phyloP scores from a whole-genome alignment of 2,113 vertebrate genomes.

The Cisticola juncidis region DNA sequence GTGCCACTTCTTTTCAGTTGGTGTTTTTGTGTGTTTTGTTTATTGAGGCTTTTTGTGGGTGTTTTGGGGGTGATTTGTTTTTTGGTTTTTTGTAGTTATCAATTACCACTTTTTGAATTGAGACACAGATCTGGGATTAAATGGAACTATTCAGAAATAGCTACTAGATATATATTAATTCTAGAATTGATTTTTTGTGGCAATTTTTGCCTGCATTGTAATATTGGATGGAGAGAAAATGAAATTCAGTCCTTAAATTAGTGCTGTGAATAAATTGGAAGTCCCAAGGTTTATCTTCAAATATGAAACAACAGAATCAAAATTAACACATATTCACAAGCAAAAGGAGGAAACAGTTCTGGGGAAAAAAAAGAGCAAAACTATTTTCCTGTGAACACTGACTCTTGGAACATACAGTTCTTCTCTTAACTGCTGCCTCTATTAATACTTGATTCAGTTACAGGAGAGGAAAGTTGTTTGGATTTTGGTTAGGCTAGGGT shows the following conservation, averaged over 20 bases:
- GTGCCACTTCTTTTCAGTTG: not conserved
- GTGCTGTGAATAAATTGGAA: not conserved
- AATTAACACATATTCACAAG: not conserved
- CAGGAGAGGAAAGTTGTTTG: not conserved
- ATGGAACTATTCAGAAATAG: not conserved
- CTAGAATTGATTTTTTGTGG: not conserved
- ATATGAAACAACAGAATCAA: not conserved
- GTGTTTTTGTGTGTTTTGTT: not conserved
- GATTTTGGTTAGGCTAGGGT: not conserved
- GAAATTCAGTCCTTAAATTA: not conserved
- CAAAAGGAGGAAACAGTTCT: not conserved
- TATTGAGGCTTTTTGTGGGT: not conserved
- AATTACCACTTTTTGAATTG: not conserved
- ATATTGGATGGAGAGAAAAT: not conserved
- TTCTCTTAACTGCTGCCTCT: not conserved
- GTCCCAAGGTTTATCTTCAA: not conserved
- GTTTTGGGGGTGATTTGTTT: too few relatives aligned
- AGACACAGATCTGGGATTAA: not conserved
- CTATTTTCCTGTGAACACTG: not conserved
- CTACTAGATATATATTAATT: not conserved
- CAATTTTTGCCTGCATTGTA: not conserved
- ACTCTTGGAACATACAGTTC: not conserved
- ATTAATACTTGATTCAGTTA: not conserved
- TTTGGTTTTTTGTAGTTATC: not conserved
- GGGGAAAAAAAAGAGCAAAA: not conserved